Evolutionary conservation across 2,113 vertebrate genomes (phyloP).

Genomic region (Columba livia): DNA sequence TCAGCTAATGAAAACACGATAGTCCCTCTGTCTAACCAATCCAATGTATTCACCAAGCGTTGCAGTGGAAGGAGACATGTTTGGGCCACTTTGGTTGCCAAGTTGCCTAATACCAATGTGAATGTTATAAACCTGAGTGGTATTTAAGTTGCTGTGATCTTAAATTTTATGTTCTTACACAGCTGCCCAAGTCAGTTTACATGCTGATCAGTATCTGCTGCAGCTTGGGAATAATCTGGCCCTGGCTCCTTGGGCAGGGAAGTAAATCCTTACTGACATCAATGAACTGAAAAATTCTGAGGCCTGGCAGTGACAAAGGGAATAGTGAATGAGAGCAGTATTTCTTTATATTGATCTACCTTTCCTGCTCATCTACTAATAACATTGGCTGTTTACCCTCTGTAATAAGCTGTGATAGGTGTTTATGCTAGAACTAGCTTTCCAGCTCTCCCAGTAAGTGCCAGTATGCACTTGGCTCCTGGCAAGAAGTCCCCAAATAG

Average conservation of each 20-base stretch:
- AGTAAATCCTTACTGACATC: slow-evolving; percentile 64
- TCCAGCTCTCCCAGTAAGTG: not conserved
- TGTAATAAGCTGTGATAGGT: slow-evolving; percentile 1
- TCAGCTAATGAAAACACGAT: not conserved
- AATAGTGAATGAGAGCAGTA: slow-evolving; percentile 59
- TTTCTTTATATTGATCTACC: slow-evolving; percentile 65
- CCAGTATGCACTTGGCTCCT: not conserved
- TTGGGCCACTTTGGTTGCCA: not conserved
- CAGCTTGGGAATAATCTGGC: slow-evolving; percentile 56
- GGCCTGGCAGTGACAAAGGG: slow-evolving; percentile 62
- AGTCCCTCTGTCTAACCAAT: not conserved
- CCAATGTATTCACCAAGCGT: not conserved
- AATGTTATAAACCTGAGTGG: not conserved
- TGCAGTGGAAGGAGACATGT: not conserved
- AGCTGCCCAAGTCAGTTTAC: slow-evolving; percentile 12
- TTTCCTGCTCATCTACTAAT: slow-evolving; percentile 55
- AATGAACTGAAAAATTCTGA: slow-evolving; percentile 62
- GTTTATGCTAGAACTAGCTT: not conserved
- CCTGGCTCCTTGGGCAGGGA: slow-evolving; percentile 14
- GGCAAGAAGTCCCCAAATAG: not conserved
- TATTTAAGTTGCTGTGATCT: slow-evolving; percentile 38
- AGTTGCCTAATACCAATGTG: not conserved
- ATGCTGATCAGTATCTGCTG: slow-evolving; percentile 36
- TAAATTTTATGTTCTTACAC: slow-evolving; percentile 39
- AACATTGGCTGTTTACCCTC: not conserved